phyloP scores from a whole-genome alignment of 2,797 vertebrate genomes.

The Vespertilio murinus region DNA sequence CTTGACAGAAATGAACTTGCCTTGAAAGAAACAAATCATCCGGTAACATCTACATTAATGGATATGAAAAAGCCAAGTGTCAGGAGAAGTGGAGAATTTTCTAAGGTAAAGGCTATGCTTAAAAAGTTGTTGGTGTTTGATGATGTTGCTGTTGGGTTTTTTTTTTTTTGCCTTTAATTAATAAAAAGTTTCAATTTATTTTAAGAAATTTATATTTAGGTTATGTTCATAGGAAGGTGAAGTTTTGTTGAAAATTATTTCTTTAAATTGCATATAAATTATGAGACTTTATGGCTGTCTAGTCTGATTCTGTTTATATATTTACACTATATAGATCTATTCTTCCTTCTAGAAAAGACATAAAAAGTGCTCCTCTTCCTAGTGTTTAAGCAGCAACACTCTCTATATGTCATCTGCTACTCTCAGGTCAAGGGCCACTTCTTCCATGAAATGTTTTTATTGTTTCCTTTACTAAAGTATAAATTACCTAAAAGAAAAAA shows the following conservation, averaged over 20 bases:
- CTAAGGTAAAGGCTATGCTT: neutral
- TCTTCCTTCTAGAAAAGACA: conserved; percentile 20
- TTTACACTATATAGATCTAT: neutral
- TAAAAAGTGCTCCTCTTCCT: neutral
- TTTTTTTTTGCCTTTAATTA: neutral
- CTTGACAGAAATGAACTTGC: conserved; percentile 55
- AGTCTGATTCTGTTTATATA: neutral
- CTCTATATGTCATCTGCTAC: neutral
- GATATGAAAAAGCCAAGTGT: conserved; percentile 31
- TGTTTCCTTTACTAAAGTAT: neutral
- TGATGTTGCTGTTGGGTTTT: too few species aligned
- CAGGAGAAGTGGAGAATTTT: conserved; percentile 38
- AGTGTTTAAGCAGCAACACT: neutral
- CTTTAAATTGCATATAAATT: conserved; percentile 37
- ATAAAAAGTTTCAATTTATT: conserved; percentile 46
- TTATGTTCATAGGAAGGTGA: neutral
- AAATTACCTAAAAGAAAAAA: neutral
- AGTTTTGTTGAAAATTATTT: neutral
- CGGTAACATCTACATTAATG: conserved; percentile 49
- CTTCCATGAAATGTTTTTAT: neutral
- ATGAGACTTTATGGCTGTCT: neutral
- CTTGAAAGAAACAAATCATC: conserved; percentile 68
- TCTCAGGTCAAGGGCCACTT: neutral
- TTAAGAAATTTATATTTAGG: conserved; percentile 47
- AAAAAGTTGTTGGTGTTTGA: neutral